Base-by-base conservation (phyloP, 2,113 vertebrate genomes). In the Pedionomus torquatus region DNA sequence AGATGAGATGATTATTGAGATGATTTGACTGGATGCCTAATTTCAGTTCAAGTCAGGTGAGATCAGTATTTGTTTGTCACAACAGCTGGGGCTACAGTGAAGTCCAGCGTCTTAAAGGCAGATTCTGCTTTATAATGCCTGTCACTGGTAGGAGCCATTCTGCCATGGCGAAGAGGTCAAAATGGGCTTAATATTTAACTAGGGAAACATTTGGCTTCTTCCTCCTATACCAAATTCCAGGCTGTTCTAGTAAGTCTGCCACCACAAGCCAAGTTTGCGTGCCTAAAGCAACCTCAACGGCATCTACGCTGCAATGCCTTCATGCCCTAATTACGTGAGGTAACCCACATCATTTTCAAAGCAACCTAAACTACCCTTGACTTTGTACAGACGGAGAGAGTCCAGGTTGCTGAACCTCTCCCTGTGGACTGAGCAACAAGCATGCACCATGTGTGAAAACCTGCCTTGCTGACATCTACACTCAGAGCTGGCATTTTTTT, bases 141-240 rank as follows among this genome's bases (percentile, higher is more conserved):
- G 49, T 35, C 3, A 1, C 55, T 88, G 57, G 31, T 28, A 85
- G 46, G 24, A 89, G 28, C 52, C 60, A 18, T 86, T 72, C 52
- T 66, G 48, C 41, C 0, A 0, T 30, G 8, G 64, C 1, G 0
- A 74, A 77, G 72, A 74, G 21, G 46, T 92, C 76, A 92, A 76
- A 74, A 63, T 16, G 16, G 43, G 80, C 58, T 93, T 71, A 78
- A 51, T 90, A 61, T 93, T 95, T 93, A 97, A 95, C 89, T 30
- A 86, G 71, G n/a, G 31, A 46, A 90, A 44, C 24, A 63, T 57
- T 48, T 76, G 63, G 31, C 72, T 90, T 55, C 64, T 51, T 77
- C 48, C 30, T 85, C 44, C 68, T 11, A 5, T 30, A 51, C 18
- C 41, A 72, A 66, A 82, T 68, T 85, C 57, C 58, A 72, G 33